Evolutionary conservation across 2,888 invertebrate genomes (phyloP), one percentile per base, ranked within the genome.

Genomic region (Trichogramma evanescens): DNA sequence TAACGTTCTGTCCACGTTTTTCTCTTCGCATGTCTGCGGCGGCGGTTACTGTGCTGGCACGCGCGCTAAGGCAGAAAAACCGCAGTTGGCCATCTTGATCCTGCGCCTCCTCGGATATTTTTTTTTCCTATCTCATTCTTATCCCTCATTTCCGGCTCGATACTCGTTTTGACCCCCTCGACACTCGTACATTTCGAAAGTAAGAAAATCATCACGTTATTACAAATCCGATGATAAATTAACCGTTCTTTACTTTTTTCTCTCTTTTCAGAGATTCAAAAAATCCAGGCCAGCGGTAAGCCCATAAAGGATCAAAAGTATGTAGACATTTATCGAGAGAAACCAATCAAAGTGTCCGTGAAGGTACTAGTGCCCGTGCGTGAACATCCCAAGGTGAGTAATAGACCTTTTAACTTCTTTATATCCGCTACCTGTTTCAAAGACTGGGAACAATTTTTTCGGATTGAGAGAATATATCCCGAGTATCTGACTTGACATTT

Each of bases 301-400:
- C 87, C 88, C 5, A 78, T 82, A 5, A 83, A 84, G 63, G 89
- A 89, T 69, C 81, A 78, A 51, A 85, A 88, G 78, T 90, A 89
- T 76, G 82, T 89, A 38, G 89, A 89, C 77, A 88, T 89, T 46
- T 89, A 87, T 78, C 82, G 86, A 65, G 91, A 91, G 70, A 87
- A 87, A 72, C 86, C 87, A 10, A 83, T 87, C 66, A 85, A 87
- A 70, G 85, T 89, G 42, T 81, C 84, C 8, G 87, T 87, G n/a
- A 87, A 88, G 77, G 88, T 88, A 10, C 76, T 88, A 65, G 87
- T 89, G 40, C 89, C 89, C 0, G 81, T 87, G 39, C 84, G 86
- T 62, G 89, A 89, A 70, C 86, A 88, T 73, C 89, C 89, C 1
- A 88, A 86, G 82, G 87, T 86, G 77, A 61, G 62, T 54, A 7